phyloP scores from a whole-genome alignment of 2,888 invertebrate genomes.

The Trichopria drosophilae region DNA sequence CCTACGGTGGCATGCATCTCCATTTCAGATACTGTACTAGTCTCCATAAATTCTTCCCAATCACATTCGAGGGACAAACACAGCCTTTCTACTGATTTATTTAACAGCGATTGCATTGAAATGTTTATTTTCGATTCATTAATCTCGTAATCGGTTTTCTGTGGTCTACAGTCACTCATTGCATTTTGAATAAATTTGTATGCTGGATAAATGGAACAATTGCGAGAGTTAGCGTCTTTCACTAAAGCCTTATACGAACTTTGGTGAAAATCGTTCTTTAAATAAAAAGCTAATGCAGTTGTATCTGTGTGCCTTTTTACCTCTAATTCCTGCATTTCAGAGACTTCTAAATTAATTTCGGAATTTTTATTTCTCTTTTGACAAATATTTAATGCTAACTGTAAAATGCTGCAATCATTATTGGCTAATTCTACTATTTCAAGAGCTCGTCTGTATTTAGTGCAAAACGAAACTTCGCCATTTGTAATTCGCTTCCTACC shows the following conservation, averaged over 20 bases:
- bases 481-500: too few species aligned
- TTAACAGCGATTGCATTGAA: slow-evolving; percentile 8
- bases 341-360: too few species aligned
- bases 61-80: too few species aligned
- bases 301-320: slow-evolving; percentile 3
- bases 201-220: slow-evolving; percentile 2
- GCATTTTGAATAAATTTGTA: slow-evolving; percentile 1
- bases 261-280: slow-evolving; percentile 3
- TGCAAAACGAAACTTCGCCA: too few species aligned
- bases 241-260: slow-evolving; percentile 6
- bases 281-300: slow-evolving; percentile 9
- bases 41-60: too few species aligned
- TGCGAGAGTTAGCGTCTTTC: not conserved
- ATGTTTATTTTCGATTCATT: slow-evolving; percentile 3
- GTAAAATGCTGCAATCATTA: too few species aligned
- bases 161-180: not conserved
- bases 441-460: too few species aligned
- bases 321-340: too few species aligned
- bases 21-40: slow-evolving; percentile 6
- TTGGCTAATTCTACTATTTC: too few species aligned
- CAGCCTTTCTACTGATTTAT: slow-evolving; percentile 12
- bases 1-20: slow-evolving; percentile 1
- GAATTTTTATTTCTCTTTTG: too few species aligned
- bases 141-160: slow-evolving; percentile 5
- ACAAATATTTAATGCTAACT: too few species aligned